Evolutionary conservation across 2,797 vertebrate species (phyloP).

Genomic region (Pelobates cultripes): DNA sequence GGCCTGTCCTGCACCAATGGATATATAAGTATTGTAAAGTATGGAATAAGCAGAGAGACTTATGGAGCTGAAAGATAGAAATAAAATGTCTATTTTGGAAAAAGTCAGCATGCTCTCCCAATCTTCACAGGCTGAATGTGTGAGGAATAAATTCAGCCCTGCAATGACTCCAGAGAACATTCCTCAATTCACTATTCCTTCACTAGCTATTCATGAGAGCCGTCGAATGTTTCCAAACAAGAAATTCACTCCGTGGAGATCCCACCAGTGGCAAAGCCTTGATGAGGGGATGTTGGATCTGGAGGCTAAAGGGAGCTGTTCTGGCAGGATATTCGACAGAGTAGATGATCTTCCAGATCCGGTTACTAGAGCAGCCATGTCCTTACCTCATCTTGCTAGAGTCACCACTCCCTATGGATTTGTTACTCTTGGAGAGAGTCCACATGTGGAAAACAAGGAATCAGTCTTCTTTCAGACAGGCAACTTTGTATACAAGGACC

Average conservation of each 20-base stretch:
- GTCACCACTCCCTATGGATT: slow-evolving; percentile 49
- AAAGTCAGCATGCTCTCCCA: not conserved
- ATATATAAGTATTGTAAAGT: slow-evolving; percentile 17
- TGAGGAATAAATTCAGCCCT: slow-evolving; percentile 56
- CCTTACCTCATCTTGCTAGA: slow-evolving; percentile 57
- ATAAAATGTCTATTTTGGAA: slow-evolving; percentile 20
- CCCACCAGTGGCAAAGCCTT: not conserved
- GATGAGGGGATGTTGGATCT: slow-evolving; percentile 29
- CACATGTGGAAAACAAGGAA: slow-evolving; percentile 34
- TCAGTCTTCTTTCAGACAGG: slow-evolving; percentile 46
- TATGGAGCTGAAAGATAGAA: not conserved
- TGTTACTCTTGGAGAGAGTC: slow-evolving; percentile 55
- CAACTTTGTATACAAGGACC: not conserved
- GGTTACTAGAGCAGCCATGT: slow-evolving; percentile 33
- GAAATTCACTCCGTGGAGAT: accelerated
- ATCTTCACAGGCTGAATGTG: not conserved
- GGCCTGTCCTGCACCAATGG: not conserved
- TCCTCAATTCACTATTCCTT: slow-evolving; percentile 77
- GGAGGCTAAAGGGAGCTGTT: slow-evolving; percentile 63
- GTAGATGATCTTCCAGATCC: not conserved
- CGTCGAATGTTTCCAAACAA: slow-evolving; percentile 46
- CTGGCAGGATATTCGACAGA: not conserved
- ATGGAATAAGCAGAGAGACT: not conserved
- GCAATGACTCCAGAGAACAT: slow-evolving; percentile 75
- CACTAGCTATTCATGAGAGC: slow-evolving; percentile 56